phyloP scores from a whole-genome alignment of 1,140 invertebrate genomes.

The Branchinecta lindahli region DNA sequence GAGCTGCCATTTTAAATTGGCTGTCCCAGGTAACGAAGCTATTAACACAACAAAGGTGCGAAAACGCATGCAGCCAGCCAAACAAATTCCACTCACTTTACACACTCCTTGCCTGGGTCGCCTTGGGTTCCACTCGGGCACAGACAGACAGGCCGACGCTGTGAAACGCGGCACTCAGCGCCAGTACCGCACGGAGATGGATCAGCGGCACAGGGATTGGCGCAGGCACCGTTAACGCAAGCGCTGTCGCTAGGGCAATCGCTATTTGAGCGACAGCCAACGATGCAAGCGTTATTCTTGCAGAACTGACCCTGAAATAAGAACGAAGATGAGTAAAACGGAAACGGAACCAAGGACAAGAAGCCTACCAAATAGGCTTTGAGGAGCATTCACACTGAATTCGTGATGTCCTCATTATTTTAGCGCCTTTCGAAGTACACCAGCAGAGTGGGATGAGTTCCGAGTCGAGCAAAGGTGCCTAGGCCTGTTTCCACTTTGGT shows the following conservation, averaged over 20 bases:
- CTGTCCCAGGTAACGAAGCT: no score
- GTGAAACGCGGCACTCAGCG: conserved; percentile 22
- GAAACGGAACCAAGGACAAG: conserved; percentile 13
- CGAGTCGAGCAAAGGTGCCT: no score
- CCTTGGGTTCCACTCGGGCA: conserved; percentile 69
- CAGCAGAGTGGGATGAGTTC: no score
- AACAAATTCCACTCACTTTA: conserved; percentile 7
- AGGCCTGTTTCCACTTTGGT: no score
- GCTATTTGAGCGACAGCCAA: conserved; percentile 57
- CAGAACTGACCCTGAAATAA: conserved; percentile 41
- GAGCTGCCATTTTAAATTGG: no score
- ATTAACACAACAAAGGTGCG: no score
- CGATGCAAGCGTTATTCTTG: conserved; percentile 42
- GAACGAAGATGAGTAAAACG: conserved; percentile 23
- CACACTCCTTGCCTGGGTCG: conserved; percentile 26
- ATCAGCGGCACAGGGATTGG: conserved; percentile 50
- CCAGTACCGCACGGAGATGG: conserved; percentile 29
- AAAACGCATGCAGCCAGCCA: no score
- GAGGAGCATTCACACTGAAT: no score
- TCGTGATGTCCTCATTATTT: no score
- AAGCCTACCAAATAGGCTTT: no score
- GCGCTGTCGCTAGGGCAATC: conserved; percentile 60
- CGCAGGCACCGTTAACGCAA: conserved; percentile 55
- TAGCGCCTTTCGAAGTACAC: no score
- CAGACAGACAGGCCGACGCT: conserved; percentile 50